Evolutionary conservation across 2,797 vertebrate genomes (phyloP).

Genomic region (Pogonophryne albipinna): DNA sequence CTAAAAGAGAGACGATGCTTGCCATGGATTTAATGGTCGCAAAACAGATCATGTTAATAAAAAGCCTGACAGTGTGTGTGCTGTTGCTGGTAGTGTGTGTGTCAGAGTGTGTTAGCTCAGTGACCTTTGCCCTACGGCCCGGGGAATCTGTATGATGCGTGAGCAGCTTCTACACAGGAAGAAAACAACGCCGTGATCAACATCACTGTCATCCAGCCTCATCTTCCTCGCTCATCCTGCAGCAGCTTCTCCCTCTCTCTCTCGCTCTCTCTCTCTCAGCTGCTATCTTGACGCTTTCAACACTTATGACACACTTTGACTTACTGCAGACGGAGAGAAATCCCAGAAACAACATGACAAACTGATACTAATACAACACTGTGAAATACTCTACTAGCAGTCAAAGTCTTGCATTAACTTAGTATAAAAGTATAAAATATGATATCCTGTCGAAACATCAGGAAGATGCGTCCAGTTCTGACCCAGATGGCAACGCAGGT

Average conservation of each 20-base stretch:
- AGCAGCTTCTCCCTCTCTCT: not conserved
- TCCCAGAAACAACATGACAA: too few relatives aligned
- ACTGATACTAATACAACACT: too few relatives aligned
- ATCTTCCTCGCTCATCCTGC: not conserved
- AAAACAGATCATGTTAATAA: not conserved
- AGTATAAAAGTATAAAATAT: too few relatives aligned
- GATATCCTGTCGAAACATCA: too few relatives aligned
- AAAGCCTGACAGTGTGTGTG: not conserved
- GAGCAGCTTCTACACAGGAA: conserved; percentile 46
- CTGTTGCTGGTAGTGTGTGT: conserved; percentile 38
- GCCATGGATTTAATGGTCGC: not conserved
- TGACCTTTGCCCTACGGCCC: conserved; percentile 58
- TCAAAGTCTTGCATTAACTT: too few relatives aligned
- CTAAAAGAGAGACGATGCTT: too few relatives aligned
- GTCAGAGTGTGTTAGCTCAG: conserved; percentile 51
- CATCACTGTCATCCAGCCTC: conserved; percentile 40
- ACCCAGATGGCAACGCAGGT: too few relatives aligned
- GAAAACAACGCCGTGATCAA: conserved; percentile 50
- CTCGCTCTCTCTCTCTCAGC: not conserved
- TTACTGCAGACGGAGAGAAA: too few relatives aligned
- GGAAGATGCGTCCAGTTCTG: too few relatives aligned
- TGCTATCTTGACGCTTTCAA: too few relatives aligned
- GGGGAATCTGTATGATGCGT: conserved; percentile 34
- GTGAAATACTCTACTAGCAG: too few relatives aligned
- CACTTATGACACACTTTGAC: too few relatives aligned